Evolutionary conservation across 2,888 invertebrate species (phyloP), one percentile per base, ranked within the genome.

Genomic region (Chironomus tentans): DNA sequence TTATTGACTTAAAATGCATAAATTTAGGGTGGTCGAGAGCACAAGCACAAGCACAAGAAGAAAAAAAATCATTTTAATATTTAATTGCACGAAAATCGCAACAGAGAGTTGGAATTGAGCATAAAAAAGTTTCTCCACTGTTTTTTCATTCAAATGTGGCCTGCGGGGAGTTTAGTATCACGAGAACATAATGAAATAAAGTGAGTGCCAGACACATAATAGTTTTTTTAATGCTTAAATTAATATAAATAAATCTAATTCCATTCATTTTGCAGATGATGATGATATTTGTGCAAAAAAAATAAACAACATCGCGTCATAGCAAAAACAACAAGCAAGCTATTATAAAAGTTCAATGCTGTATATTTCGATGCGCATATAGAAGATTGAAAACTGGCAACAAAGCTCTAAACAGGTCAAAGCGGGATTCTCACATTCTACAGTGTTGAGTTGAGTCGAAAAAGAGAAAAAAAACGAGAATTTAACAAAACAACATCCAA

Each of bases 41-140:
- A n/a, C n/a, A 3, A 4, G 68, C 15, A 56, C 18, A n/a, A 15
- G n/a, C n/a, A n/a, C n/a, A 15, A 1, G 50, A 13, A 50, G 1
- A 13, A 50, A 50, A 50, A 70, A 48, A 70, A 70, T 70, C 46
- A 56, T 71, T 71, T 71, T 56, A 71, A 71, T 71, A 71, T 71
- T 71, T 71, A 50, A 71, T 71, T 71, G 71, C 71, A 56, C 56
- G n/a, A 15, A 50, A 6, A 4, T 18, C 1, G 56, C n/a, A 56
- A 56, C 38, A 38, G 38, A 38, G 38, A 38, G 38, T 38, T 38
- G 7, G 38, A 38, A 38, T 38, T 38, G n/a, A n/a, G 56, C 6
- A 18, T 6, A 18, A 56, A 56, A 56, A 56, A 56, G 56, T 56
- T 56, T 56, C 18, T 56, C 56, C 18, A 15, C n/a, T 56, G n/a